Evolutionary conservation across 2,113 vertebrate genomes (phyloP).

Genomic region (Rallus limicola): DNA sequence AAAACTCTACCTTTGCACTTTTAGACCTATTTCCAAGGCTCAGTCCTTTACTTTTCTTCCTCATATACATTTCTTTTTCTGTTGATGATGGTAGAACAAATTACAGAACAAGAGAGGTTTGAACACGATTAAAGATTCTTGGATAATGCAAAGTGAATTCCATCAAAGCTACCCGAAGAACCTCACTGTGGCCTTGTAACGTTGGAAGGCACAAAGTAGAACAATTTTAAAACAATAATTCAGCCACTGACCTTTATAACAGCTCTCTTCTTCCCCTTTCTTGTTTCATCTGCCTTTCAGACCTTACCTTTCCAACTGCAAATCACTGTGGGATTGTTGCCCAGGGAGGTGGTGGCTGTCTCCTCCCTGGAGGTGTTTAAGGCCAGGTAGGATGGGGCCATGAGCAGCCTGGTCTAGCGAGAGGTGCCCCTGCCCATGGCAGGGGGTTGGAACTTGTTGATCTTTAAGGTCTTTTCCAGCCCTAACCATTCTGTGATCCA

Average conservation of each 20-base stretch:
- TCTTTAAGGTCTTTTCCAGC: too few relatives aligned
- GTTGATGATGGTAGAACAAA: neutral
- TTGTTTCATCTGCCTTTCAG: neutral
- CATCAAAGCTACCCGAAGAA: neutral
- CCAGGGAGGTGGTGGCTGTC: too few relatives aligned
- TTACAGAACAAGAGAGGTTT: neutral
- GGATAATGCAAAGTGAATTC: neutral
- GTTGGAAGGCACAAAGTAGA: neutral
- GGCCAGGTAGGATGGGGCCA: too few relatives aligned
- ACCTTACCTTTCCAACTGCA: neutral
- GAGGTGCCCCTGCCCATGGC: too few relatives aligned
- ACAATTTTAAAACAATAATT: neutral
- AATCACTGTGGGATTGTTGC: too few relatives aligned
- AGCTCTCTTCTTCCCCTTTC: neutral
- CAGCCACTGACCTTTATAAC: neutral
- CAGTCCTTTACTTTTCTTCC: neutral
- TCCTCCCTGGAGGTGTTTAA: too few relatives aligned
- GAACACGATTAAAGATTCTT: neutral
- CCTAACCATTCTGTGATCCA: too few relatives aligned
- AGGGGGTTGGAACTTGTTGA: too few relatives aligned
- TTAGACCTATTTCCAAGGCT: neutral
- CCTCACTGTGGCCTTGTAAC: neutral
- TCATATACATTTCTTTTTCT: neutral
- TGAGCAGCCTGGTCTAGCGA: too few relatives aligned
- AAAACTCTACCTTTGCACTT: neutral